Conservation (phyloP, 2,113 vertebrate species). For the Corythaixoides concolor region DNA sequence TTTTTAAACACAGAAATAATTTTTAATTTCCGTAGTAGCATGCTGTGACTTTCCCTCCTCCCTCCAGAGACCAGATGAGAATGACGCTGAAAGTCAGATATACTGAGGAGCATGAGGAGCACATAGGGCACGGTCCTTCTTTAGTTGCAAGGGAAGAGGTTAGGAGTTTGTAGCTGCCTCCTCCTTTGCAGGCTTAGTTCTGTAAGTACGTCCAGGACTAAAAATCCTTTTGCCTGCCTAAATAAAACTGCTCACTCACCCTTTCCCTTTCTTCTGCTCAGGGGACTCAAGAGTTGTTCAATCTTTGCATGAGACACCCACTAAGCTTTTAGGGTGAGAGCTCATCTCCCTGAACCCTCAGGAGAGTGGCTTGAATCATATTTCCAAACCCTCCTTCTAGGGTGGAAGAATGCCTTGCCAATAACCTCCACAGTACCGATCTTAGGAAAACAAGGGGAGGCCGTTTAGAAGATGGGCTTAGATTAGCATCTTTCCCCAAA, state of each 20-base stretch:
- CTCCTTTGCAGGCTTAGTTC: background rate
- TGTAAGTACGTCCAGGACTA: background rate
- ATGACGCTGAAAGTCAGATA: too few species aligned
- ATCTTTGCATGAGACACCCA: background rate
- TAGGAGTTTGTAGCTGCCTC: background rate
- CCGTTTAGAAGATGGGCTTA: background rate
- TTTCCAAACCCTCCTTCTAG: background rate
- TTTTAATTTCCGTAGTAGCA: background rate
- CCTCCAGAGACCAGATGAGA: background rate
- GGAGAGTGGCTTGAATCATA: background rate
- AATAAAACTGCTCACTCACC: background rate
- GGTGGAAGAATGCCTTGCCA: background rate
- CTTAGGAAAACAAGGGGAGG: background rate
- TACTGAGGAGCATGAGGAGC: background rate
- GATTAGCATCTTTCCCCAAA: background rate
- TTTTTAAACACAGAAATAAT: background rate
- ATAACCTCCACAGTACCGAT: background rate
- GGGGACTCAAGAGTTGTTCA: background rate
- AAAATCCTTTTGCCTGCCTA: background rate
- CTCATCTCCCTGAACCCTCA: background rate
- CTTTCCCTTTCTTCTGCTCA: background rate
- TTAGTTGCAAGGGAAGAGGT: background rate
- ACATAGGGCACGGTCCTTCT: fast-evolving
- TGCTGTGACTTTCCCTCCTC: background rate
- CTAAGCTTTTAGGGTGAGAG: background rate